Evolutionary conservation across 2,888 invertebrate genomes (phyloP).

Genomic region (Julus scandinavius): DNA sequence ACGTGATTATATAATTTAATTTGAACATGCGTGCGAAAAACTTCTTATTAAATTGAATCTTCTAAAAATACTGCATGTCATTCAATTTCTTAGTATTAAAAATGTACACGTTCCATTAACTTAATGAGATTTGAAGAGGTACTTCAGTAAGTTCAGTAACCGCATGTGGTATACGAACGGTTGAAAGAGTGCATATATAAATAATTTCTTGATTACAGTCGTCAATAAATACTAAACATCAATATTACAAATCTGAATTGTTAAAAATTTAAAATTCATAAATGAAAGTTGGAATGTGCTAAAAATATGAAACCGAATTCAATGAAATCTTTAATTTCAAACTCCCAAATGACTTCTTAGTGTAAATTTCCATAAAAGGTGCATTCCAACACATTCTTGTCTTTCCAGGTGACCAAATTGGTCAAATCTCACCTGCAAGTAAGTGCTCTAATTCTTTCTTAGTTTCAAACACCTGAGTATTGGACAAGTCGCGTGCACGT

Average conservation of each 20-base stretch:
- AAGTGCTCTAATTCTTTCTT: not conserved
- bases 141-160: no score
- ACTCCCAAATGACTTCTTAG: not conserved
- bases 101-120: not conserved
- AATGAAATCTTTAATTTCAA: not conserved
- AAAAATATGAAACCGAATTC: no score
- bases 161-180: no score
- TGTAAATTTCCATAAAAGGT: not conserved
- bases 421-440: constrained; percentile 10
- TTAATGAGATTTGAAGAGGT: constrained; percentile 22
- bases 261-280: no score
- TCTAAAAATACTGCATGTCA: not conserved
- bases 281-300: no score
- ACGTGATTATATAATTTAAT: no score
- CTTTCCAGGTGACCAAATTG: not conserved
- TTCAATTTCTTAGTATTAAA: not conserved
- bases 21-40: not conserved
- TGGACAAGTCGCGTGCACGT: not conserved
- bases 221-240: no score
- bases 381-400: not conserved
- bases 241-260: no score
- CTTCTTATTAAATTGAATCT: not conserved
- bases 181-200: no score
- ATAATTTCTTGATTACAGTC: no score
- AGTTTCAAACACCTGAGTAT: not conserved